phyloP scores from a whole-genome alignment of 2,888 invertebrate genomes.

The Mantis religiosa region DNA sequence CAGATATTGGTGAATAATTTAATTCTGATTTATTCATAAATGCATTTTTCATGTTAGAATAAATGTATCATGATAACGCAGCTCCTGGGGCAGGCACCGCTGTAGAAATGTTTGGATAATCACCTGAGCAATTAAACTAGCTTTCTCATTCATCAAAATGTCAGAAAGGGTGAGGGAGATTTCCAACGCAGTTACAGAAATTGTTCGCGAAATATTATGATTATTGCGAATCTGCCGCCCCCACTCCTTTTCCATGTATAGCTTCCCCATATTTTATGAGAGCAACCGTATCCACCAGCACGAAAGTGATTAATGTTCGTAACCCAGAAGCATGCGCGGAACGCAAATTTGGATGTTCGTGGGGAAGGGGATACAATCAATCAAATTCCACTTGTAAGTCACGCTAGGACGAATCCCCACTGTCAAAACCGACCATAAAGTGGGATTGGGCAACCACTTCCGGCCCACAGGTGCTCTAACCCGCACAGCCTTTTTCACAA shows the following conservation, averaged over 20 bases:
- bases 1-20: background rate
- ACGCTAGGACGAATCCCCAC: background rate
- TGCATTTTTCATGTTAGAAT: background rate
- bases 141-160: background rate
- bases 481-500: background rate
- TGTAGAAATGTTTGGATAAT: background rate
- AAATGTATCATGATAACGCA: background rate
- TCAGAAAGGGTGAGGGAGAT: background rate
- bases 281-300: background rate
- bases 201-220: background rate
- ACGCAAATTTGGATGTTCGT: background rate
- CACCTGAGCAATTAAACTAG: background rate
- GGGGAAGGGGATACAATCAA: background rate
- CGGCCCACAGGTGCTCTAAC: background rate
- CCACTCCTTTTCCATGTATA: background rate
- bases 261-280: background rate
- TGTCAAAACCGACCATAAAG: background rate
- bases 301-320: background rate
- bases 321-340: background rate
- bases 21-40: background rate
- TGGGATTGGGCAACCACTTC: background rate
- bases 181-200: background rate
- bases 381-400: background rate
- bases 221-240: background rate
- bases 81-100: background rate